Conservation (phyloP, 64 coral and sea anemone genomes). For the Orbicella faveolata region DNA sequence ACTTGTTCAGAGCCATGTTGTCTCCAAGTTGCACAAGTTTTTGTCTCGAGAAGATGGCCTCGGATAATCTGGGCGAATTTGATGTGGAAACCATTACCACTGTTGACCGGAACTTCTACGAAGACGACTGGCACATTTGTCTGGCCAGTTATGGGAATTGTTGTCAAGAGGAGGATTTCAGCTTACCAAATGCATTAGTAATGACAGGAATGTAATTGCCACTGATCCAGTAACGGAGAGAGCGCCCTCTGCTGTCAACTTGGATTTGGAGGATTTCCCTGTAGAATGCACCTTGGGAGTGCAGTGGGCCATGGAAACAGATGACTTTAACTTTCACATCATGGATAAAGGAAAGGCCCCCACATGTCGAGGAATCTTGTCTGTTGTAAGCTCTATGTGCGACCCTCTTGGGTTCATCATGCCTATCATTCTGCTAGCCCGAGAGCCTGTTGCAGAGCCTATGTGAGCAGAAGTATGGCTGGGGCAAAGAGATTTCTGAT, state of each 20-base stretch:
- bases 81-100: neutral
- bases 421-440: neutral
- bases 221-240: slow-evolving; percentile 4
- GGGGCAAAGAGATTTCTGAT: slow-evolving; percentile 3
- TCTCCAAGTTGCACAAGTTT: slow-evolving; percentile 30
- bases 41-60: slow-evolving; percentile 18
- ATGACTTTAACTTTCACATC: neutral
- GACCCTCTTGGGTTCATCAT: neutral
- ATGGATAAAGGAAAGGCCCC: neutral
- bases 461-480: slow-evolving; percentile 11
- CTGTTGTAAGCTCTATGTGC: neutral
- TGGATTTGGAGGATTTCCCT: neutral
- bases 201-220: slow-evolving; percentile 32
- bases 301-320: slow-evolving; percentile 20
- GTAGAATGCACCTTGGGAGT: slow-evolving; percentile 27
- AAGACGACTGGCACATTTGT: neutral
- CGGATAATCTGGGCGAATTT: neutral
- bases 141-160: neutral
- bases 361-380: neutral
- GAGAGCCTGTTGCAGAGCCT: neutral
- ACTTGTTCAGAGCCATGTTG: slow-evolving; percentile 5
- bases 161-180: neutral
- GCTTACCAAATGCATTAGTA: slow-evolving; percentile 23
- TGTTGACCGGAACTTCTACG: slow-evolving; percentile 4
- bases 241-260: slow-evolving; percentile 19